Conservation (phyloP, 2,113 vertebrate species). For the Aldabrachelys gigantea region DNA sequence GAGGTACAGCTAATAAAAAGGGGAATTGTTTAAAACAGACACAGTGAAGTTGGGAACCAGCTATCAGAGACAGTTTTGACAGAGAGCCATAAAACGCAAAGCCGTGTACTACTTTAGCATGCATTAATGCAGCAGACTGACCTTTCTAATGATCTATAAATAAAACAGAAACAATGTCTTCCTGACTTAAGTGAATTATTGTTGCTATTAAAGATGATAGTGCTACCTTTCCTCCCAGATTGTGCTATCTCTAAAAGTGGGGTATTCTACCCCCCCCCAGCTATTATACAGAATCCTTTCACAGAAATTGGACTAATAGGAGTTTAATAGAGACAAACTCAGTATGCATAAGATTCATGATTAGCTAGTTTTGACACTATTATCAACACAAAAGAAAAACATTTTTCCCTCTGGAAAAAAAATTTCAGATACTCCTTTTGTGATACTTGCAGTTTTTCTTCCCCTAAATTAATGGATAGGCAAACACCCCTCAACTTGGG, state of each 20-base stretch:
- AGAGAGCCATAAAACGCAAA: constrained; percentile 70
- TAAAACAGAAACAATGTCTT: constrained; percentile 74
- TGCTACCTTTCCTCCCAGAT: no score
- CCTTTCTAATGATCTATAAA: constrained; percentile 76
- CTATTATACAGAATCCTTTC: constrained; percentile 34
- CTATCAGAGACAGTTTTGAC: constrained; percentile 75
- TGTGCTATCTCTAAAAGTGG: constrained; percentile 44
- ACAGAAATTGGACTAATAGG: constrained; percentile 33
- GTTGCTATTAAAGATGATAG: constrained; percentile 73
- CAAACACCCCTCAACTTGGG: background rate
- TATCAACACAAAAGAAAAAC: background rate
- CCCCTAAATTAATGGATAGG: background rate
- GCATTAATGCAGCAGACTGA: constrained; percentile 69
- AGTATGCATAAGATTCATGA: background rate
- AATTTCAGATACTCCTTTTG: background rate
- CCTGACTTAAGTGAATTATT: constrained; percentile 73
- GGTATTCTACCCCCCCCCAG: constrained; percentile 27
- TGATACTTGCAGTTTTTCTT: background rate
- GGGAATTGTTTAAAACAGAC: constrained; percentile 65
- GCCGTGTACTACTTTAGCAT: constrained; percentile 41
- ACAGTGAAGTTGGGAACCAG: constrained; percentile 60
- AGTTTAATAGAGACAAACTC: constrained; percentile 14
- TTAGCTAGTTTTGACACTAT: background rate
- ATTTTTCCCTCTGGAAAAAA: background rate
- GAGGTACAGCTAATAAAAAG: constrained; percentile 57